Base-by-base conservation (phyloP, 2,797 vertebrate genomes). In the Stomatorhinus walkeri region DNA sequence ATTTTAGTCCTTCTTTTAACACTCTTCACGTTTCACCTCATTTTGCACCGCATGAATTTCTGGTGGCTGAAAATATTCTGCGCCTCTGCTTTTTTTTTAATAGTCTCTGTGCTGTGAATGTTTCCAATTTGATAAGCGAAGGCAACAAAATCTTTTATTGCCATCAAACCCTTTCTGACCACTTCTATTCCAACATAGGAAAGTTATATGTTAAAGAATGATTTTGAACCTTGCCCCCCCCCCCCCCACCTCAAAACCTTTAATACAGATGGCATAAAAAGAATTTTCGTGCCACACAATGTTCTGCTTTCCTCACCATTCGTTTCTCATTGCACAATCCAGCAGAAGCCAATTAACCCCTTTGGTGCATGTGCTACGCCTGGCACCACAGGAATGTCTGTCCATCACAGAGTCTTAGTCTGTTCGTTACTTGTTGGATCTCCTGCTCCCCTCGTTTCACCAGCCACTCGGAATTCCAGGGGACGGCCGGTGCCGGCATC, bases 131-230 rank as follows among this genome's bases (percentile, higher is more conserved):
- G 92, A 95, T 95, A 93, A 94, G 94, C 94, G 94, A 92, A 95
- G 95, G 96, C 96, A 97, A 97, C 96, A 97, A 96, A 97, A 97
- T 96, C 94, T 96, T 97, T 97, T 97, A 95, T 96, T 97, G 96
- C 96, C 96, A 97, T 97, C 96, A 83, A 76, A 32, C 52, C 92
- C 7, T 86, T 89, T 90, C 89, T 49, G 52, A 88, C 49, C 81
- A 49, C 52, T 72, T 9, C 68, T 85, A 76, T 88, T 87, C 68
- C 8, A 90, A 10, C 32, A 61, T 51, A 84, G 95, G 94, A 96
- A 96, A 96, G 95, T 95, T 97, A 95, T 96, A 95, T 95, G 92
- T 89, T 92, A 94, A 95, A 91, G 91, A 92, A 90, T 90, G 81
- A 46, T 89, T 54, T 88, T 54, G 87, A 79, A 90, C 90, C 89